phyloP scores from a whole-genome alignment of 2,797 vertebrate genomes.

The Stomatorhinus walkeri region DNA sequence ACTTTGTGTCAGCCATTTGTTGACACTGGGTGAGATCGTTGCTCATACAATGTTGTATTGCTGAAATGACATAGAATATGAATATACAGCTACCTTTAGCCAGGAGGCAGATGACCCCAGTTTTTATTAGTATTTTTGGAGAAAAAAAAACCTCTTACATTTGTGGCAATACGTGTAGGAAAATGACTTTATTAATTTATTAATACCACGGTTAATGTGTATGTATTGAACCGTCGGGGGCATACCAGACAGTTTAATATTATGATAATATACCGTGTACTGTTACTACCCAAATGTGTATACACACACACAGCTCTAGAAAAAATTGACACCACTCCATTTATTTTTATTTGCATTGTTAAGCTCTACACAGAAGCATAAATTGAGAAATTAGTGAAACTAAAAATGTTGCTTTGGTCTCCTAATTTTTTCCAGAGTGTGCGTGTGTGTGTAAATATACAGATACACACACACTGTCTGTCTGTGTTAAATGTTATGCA shows the following conservation, averaged over 20 bases:
- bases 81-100: neutral
- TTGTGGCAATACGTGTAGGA: neutral
- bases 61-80: neutral
- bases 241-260: neutral
- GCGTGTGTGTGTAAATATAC: neutral
- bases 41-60: neutral
- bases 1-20: neutral
- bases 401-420: neutral
- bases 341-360: neutral
- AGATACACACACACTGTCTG: neutral
- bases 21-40: neutral
- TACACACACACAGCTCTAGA: neutral
- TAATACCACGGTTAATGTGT: neutral
- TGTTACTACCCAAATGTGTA: neutral
- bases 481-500: constrained; percentile 69
- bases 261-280: neutral
- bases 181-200: neutral
- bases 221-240: neutral
- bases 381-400: neutral
- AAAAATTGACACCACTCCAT: neutral
- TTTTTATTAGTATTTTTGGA: neutral
- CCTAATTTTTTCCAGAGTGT: neutral
- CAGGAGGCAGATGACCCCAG: neutral
- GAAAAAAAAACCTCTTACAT: neutral
- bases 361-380: neutral